These are phyloP conservation scores for Neomorphus geoffroyi DNA, from an alignment of 2,797 vertebrate genomes.

Conservation along the genomic window DNA sequence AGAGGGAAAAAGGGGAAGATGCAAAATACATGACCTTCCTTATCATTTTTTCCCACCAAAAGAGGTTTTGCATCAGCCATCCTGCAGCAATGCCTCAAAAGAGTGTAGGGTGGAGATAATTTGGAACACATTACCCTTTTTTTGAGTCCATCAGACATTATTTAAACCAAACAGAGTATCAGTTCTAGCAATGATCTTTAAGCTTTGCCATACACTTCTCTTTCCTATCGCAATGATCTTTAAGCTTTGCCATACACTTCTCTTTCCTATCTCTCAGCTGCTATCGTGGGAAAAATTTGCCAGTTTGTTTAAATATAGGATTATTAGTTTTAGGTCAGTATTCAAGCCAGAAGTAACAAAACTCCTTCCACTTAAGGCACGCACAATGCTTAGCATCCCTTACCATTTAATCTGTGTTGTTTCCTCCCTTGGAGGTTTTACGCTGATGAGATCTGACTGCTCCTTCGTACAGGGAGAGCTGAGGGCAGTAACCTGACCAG, in stretches of 20 bases:
- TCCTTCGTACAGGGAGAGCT: background rate
- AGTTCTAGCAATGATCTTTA: background rate
- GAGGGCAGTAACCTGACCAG: background rate
- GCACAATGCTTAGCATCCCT: background rate
- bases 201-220: background rate
- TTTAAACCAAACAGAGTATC: background rate
- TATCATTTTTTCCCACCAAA: background rate
- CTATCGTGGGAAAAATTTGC: background rate
- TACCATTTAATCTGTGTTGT: background rate
- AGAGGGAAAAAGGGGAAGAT: background rate
- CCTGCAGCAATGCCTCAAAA: background rate
- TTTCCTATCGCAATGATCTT: background rate
- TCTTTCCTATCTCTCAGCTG: background rate
- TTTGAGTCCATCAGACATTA: background rate
- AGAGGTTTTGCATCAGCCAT: background rate
- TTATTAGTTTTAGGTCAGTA: background rate
- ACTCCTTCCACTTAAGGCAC: background rate
- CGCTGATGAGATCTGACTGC: background rate
- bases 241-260: background rate
- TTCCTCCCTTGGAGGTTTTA: background rate
- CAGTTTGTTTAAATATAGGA: background rate
- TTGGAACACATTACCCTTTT: background rate
- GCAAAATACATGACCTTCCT: background rate
- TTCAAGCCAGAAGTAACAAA: background rate
- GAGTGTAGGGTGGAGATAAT: background rate